Conservation (phyloP, 2,113 vertebrate genomes). For the Chlorodrepanis virens region DNA sequence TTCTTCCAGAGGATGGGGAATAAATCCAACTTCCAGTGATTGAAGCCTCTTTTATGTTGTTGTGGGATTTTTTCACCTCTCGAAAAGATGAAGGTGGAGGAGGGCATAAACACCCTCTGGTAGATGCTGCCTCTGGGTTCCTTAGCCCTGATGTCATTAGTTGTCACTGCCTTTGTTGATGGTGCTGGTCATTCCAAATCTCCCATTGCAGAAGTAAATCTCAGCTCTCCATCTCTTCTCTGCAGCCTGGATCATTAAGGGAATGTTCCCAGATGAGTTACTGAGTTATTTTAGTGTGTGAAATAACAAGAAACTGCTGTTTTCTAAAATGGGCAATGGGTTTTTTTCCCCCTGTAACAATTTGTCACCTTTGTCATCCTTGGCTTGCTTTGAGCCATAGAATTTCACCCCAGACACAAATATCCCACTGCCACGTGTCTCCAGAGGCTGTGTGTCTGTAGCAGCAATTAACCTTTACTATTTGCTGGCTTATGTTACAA, state of each 20-base stretch:
- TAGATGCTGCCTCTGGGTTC: neutral
- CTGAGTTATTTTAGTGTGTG: neutral
- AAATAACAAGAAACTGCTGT: neutral
- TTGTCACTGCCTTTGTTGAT: neutral
- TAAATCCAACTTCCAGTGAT: neutral
- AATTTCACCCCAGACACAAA: neutral
- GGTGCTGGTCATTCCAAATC: neutral
- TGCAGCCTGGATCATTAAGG: rapidly evolving
- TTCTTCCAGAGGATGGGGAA: neutral
- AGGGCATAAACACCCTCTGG: neutral
- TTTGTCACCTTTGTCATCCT: constrained; percentile 12
- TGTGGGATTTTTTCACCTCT: neutral
- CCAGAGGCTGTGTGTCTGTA: neutral
- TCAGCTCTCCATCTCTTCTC: neutral
- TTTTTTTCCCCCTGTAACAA: rapidly evolving
- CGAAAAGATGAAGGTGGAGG: neutral
- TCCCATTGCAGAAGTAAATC: neutral
- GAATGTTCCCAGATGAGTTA: neutral
- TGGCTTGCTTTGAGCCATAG: neutral
- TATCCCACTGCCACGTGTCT: neutral
- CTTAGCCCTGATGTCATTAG: neutral
- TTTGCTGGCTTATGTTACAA: neutral
- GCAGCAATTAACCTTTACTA: neutral
- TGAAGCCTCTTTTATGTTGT: neutral
- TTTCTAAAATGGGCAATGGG: neutral